Evolutionary conservation across 1,140 invertebrate genomes (phyloP), one percentile per base, ranked within the genome.

Genomic region (Tetramorium alpestre): DNA sequence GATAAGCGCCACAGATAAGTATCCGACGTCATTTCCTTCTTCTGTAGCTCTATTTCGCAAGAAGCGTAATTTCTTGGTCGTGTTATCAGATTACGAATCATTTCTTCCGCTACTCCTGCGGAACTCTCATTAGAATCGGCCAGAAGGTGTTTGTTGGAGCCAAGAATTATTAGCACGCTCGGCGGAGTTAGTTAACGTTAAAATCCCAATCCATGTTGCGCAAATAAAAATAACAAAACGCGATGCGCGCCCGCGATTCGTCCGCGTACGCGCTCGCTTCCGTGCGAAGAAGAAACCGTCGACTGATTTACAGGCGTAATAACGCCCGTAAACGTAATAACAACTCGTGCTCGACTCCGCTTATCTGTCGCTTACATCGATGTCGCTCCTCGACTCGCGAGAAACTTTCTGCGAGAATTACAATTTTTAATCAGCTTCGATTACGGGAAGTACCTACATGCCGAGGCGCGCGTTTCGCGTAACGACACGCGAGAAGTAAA

Each of bases 371-470:
- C 16, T 81, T 28, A 13, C 47, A 81, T 81, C 78, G 65, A 38
- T 54, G 64, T 44, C 65, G 78, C 65, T 60, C 44, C 67, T 44
- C 51, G 64, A 54, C 28, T 18, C 22, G 33, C 62, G 47, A 58
- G 38, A 70, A 72, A 47, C 38, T 38, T 81, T 81, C 78, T 25
- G 49, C 49, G 67, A 58, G 62, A 58, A 82, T 82, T 60, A 58
- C 47, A 72, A 72, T 72, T 82, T 56, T 72, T 58, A 82, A 82
- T 82, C 78, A 72, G 49, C 22, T 28, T 72, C 51, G 67, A 82
- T 72, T 44, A n/a, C 65, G 38, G 78, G 28, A 69, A 58, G 69
- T 16, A 51, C 22, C 69, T 44, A 33, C 33, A 33, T 33, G 33
- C 33, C 77, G 33, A 69, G n/a, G 22, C 38, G 65, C 64, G 73